These are phyloP conservation scores for Leptinotarsa tumamoca DNA, from an alignment of 2,888 invertebrate species.

Conservation along the genomic window DNA sequence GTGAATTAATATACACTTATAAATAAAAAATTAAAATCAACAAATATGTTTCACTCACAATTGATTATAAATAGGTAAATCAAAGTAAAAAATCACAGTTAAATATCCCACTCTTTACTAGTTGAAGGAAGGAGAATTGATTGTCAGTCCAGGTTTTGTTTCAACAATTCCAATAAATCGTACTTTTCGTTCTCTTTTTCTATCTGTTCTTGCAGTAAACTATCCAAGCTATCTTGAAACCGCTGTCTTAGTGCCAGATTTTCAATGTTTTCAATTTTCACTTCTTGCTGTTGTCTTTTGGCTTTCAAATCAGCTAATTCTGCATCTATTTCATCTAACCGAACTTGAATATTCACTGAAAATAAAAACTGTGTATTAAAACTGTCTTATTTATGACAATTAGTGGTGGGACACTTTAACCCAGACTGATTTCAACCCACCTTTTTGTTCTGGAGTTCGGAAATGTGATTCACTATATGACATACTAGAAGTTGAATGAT, in stretches of 20 bases:
- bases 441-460: conserved; percentile 48
- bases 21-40: too few relatives aligned
- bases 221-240: conserved; percentile 81
- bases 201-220: conserved; percentile 82
- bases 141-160: conserved; percentile 52
- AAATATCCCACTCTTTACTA: background rate
- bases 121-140: background rate
- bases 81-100: too few relatives aligned
- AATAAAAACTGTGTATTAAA: conserved; percentile 16
- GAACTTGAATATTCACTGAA: conserved; percentile 64
- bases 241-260: conserved; percentile 85
- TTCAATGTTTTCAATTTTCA: conserved; percentile 86
- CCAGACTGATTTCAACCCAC: conserved; percentile 41
- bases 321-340: conserved; percentile 78
- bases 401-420: background rate
- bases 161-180: conserved; percentile 61
- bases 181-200: conserved; percentile 79
- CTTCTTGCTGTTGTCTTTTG: conserved; percentile 82
- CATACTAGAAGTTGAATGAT: conserved; percentile 54
- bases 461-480: conserved; percentile 57
- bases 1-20: too few relatives aligned
- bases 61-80: too few relatives aligned
- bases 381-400: background rate
- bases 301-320: conserved; percentile 82
- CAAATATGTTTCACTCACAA: too few relatives aligned